phyloP scores from a whole-genome alignment of 2,888 invertebrate species.

The Scrobipalpa costella region DNA sequence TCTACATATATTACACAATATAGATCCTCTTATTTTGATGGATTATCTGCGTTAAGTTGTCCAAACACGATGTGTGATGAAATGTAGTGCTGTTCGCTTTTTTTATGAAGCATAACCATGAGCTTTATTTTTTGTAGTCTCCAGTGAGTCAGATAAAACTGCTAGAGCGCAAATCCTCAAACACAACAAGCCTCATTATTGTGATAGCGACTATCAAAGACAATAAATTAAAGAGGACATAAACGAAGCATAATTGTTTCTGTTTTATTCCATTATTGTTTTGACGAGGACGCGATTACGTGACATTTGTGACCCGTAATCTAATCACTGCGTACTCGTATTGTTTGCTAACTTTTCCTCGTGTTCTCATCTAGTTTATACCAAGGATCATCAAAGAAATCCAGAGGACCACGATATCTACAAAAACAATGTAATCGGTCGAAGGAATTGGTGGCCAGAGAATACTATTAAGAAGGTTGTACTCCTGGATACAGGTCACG shows the following conservation, averaged over 20 bases:
- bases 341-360: constrained; percentile 49
- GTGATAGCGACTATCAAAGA: constrained; percentile 33
- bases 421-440: no score
- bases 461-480: no score
- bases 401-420: no score
- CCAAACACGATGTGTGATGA: no score
- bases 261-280: constrained; percentile 73
- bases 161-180: constrained; percentile 35
- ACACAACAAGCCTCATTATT: constrained; percentile 26
- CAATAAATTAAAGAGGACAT: constrained; percentile 49
- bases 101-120: neutral
- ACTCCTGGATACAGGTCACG: no score
- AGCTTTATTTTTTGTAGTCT: neutral
- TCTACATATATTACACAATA: no score
- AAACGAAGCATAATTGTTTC: constrained; percentile 57
- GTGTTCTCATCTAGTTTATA: neutral
- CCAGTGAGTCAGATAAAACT: neutral
- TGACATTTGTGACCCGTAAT: constrained; percentile 58
- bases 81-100: no score
- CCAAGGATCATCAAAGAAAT: no score
- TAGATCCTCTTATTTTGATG: no score
- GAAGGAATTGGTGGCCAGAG: no score
- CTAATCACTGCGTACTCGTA: constrained; percentile 56
- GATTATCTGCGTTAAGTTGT: no score
- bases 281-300: constrained; percentile 54